Evolutionary conservation across 2,888 invertebrate genomes (phyloP).

Genomic region (Flabesymbios commensalis): DNA sequence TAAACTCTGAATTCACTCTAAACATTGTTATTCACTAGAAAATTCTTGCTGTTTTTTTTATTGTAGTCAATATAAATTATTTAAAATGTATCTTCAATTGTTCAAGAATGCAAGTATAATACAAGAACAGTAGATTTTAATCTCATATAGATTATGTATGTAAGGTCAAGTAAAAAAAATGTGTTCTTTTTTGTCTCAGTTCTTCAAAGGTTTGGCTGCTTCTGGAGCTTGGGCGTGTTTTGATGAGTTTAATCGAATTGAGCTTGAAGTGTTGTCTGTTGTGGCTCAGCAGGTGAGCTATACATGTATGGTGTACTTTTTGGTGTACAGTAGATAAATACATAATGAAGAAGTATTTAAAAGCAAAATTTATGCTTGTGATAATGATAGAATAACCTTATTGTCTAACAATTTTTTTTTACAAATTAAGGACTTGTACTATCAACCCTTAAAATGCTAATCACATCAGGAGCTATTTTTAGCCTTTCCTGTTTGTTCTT

Average conservation of each 20-base stretch:
- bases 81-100: not conserved
- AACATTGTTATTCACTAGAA: too few species aligned
- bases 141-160: too few species aligned
- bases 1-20: too few species aligned
- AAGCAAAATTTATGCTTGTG: not conserved
- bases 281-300: constrained; percentile 74
- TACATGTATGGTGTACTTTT: not conserved
- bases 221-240: constrained; percentile 88
- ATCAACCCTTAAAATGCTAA: too few species aligned
- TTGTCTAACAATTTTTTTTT: too few species aligned
- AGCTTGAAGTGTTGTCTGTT: constrained; percentile 82
- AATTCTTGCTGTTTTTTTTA: too few species aligned
- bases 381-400: too few species aligned
- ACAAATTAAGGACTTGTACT: too few species aligned
- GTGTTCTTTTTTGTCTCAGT: constrained; percentile 57
- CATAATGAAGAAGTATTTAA: not conserved
- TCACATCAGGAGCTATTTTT: too few species aligned
- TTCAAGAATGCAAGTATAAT: not conserved
- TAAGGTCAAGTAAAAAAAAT: too few species aligned
- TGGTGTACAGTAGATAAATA: not conserved
- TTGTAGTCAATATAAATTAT: not conserved
- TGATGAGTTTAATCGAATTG: constrained; percentile 88
- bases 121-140: not conserved
- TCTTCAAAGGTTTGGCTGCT: constrained; percentile 81
- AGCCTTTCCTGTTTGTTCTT: too few species aligned